Evolutionary conservation across 1,140 invertebrate species (phyloP), one percentile per base, ranked within the genome.

Genomic region (Eumaeus atala): DNA sequence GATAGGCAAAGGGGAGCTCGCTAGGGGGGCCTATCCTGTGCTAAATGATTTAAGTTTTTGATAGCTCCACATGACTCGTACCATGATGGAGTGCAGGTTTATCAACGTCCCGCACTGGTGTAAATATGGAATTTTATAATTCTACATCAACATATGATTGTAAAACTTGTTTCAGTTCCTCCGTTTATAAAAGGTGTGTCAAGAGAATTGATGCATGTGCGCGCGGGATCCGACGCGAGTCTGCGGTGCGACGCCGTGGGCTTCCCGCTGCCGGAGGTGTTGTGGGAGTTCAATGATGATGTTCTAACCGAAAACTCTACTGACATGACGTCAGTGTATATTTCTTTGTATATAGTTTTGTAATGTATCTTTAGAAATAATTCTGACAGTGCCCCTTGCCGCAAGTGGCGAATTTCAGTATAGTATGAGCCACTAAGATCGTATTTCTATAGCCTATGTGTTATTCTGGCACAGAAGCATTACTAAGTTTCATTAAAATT

Each of bases 211-310:
- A 61, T 62, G 50, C 61, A 70, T 10, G 67, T 71, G 0, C 16
- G 62, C 7, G 12, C 61, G 0, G 75, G 77, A 0, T 28, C 58
- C 0, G 65, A 76, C 12, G 40, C 71, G 0, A 77, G 66, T 0
- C 50, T 87, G 3, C 54, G 78, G 33, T 88, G 85, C 35, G 64
- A 87, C 40, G 80, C 76, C 1, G 64, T 84, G 1, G 87, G 87
- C 0, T 88, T 87, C 51, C 87, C 87, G 0, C 33, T 84, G 47
- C 87, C 87, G 0, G 58, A 12, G 0, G 62, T 88, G 2, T 53
- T 34, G 3, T 88, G 87, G 87, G 65, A 68, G 18, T 79, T 74
- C 37, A 51, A 75, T 34, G 70, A 62, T 8, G 50, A 69, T 12
- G 0, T 59, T 2, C 18, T 87, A 0, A 56, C 21, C 5, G 56